Base-by-base conservation (phyloP, 2,888 invertebrate species). In the Laspeyria flexula region DNA sequence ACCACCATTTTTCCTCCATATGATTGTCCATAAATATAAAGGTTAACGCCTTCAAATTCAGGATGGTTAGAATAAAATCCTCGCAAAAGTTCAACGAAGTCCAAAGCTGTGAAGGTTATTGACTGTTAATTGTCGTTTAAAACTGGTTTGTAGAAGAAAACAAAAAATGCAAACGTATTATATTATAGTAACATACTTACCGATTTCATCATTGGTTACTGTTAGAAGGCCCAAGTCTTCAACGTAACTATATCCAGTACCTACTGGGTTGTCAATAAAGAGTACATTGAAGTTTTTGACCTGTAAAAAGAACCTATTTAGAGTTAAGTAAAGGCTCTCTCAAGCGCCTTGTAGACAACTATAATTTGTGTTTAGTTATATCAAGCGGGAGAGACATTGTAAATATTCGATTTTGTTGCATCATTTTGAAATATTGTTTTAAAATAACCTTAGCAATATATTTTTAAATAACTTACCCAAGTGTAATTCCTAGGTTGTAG, bases 1-100 rank as follows among this genome's bases (percentile, higher is more conserved):
- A 96, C 95, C 0, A 96, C 96, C 97, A 98, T 98, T 90, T 98
- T 98, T 1, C 98, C 98, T 12, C 98, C 98, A 81, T 98, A 98
- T 0, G 97, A 97, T 83, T 98, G 97, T 16, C 96, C 96, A 73
- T 97, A 96, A 55, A 98, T 96, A 77, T 97, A 98, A 27, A 97
- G 90, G 0, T 97, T 96, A 0, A 96, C 94, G 7, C 86, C 90
- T 79, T 94, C 93, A 75, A 97, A 97, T 71, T 95, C 94, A 0
- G 96, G 94, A 74, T 96, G 90, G 10, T 89, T 79, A 11, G 87
- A 72, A 65, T 96, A 95, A 82, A 98, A 96, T 4, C 92, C 93
- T 73, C 93, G 93, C 86, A 97, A 93, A 30, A 97, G 91, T 43
- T 93, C 91, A 0, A 98, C 93, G 64, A 98, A 94, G 85, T 98